Percentiles rank a stretch among this genome's conserved stretches.
Evolutionary conservation across 2,888 invertebrate genomes (phyloP).

Genomic region (Panorpa germanica): DNA sequence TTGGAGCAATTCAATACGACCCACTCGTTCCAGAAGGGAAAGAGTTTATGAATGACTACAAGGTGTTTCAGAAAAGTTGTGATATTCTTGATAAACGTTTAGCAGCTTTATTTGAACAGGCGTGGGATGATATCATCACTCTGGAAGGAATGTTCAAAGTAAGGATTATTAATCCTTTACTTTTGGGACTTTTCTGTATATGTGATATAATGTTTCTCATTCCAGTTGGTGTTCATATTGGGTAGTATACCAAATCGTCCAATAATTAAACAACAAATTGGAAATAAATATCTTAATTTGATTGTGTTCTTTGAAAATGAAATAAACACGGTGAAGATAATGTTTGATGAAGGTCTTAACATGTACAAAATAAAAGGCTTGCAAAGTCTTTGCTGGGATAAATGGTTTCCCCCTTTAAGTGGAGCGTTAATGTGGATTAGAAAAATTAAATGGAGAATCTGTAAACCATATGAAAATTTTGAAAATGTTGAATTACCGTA

Average conservation of each 20-base stretch:
- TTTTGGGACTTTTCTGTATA: too few relatives aligned
- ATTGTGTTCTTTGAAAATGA: slow-evolving; percentile 24
- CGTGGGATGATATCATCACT: slow-evolving; percentile 36
- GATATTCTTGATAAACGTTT: slow-evolving; percentile 30
- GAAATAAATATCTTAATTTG: slow-evolving; percentile 28
- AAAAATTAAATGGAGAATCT: slow-evolving; percentile 17
- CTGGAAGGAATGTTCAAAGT: slow-evolving; percentile 36
- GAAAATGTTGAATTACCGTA: slow-evolving; percentile 14
- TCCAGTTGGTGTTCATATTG: slow-evolving; percentile 29
- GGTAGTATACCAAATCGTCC: slow-evolving; percentile 31
- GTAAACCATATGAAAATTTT: slow-evolving; percentile 14
- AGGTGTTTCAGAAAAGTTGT: slow-evolving; percentile 23
- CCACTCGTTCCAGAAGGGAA: slow-evolving; percentile 15
- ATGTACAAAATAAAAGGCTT: neutral
- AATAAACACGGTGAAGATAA: slow-evolving; percentile 15
- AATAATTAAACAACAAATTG: slow-evolving; percentile 30
- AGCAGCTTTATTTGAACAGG: slow-evolving; percentile 33
- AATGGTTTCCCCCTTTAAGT: slow-evolving; percentile 26
- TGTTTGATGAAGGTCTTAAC: neutral
- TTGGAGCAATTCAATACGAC: slow-evolving; percentile 20
- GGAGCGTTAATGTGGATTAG: slow-evolving; percentile 26
- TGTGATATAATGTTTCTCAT: slow-evolving; percentile 11
- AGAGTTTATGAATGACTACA: slow-evolving; percentile 32
- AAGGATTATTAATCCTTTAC: too few relatives aligned
- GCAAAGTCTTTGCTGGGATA: slow-evolving; percentile 10